phyloP scores from a whole-genome alignment of 2,888 invertebrate species.

The Tipula unca region DNA sequence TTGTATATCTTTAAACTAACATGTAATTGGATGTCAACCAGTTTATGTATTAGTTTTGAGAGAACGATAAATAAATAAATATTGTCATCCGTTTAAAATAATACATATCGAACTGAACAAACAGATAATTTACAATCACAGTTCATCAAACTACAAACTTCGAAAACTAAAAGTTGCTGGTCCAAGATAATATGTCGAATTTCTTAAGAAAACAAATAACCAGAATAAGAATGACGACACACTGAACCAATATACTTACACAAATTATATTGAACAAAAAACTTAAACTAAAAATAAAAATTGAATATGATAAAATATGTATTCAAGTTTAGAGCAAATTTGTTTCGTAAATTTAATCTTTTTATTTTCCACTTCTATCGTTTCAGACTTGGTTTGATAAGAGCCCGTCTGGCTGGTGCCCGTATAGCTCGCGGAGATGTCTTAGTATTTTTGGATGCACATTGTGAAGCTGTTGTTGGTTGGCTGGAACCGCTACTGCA shows the following conservation, averaged over 20 bases:
- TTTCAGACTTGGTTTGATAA: conserved; percentile 71
- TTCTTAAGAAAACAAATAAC: not conserved
- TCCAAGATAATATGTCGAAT: not conserved
- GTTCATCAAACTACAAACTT: not conserved
- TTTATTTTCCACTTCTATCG: not conserved
- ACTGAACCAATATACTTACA: not conserved
- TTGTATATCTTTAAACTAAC: too few relatives aligned
- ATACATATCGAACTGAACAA: not conserved
- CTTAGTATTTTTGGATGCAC: conserved; percentile 82
- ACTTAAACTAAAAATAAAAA: conserved; percentile 21
- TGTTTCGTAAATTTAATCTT: not conserved
- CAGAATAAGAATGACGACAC: not conserved
- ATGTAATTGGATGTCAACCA: too few relatives aligned
- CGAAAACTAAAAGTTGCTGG: not conserved
- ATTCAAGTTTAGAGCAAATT: not conserved
- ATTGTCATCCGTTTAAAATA: too few relatives aligned
- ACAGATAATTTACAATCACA: not conserved
- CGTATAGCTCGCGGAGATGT: conserved; percentile 69
- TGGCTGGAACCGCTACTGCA: conserved; percentile 88
- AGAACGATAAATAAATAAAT: too few relatives aligned
- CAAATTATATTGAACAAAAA: not conserved
- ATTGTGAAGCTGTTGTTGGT: conserved; percentile 72
- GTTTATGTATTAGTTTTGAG: too few relatives aligned
- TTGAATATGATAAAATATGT: conserved; percentile 20
- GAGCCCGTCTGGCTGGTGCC: conserved; percentile 85